Percentiles rank a stretch among this genome's conserved stretches.
These are phyloP conservation scores for Noctua janthe DNA, from an alignment of 2,888 invertebrate genomes.

Conservation along the genomic window DNA sequence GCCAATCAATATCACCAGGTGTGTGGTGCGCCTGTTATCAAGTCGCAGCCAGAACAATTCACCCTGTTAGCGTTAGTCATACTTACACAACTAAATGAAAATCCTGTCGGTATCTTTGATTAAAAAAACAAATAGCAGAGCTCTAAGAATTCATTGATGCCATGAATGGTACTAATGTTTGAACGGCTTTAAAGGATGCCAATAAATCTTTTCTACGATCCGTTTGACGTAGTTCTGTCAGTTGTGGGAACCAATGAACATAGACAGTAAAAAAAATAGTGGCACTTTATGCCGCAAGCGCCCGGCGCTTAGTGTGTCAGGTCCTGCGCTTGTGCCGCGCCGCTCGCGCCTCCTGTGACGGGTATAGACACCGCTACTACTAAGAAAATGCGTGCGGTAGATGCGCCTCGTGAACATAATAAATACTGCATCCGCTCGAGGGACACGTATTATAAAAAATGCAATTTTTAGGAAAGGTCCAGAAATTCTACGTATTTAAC, in stretches of 20 bases:
- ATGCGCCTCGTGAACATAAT: not conserved
- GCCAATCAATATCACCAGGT: not conserved
- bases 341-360: not conserved
- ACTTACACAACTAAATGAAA: slow-evolving; percentile 3
- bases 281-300: slow-evolving; percentile 34
- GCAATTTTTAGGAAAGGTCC: not conserved
- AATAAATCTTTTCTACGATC: slow-evolving; percentile 7
- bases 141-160: slow-evolving; percentile 39
- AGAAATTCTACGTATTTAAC: not conserved
- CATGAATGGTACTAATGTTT: slow-evolving; percentile 37
- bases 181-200: slow-evolving; percentile 7
- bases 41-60: not conserved
- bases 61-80: slow-evolving; percentile 14
- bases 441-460: not conserved
- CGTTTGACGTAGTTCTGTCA: slow-evolving; percentile 36
- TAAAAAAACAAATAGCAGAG: slow-evolving; percentile 14
- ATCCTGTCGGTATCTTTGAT: slow-evolving; percentile 21
- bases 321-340: not conserved
- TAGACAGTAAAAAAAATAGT: slow-evolving; percentile 32
- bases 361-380: slow-evolving; percentile 20
- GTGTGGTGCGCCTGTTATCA: not conserved
- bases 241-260: slow-evolving; percentile 47
- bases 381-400: slow-evolving; percentile 46
- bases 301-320: slow-evolving; percentile 52
- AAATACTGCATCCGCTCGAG: slow-evolving; percentile 31